Conservation (phyloP, 2,888 invertebrate species). For the Polia nebulosa region DNA sequence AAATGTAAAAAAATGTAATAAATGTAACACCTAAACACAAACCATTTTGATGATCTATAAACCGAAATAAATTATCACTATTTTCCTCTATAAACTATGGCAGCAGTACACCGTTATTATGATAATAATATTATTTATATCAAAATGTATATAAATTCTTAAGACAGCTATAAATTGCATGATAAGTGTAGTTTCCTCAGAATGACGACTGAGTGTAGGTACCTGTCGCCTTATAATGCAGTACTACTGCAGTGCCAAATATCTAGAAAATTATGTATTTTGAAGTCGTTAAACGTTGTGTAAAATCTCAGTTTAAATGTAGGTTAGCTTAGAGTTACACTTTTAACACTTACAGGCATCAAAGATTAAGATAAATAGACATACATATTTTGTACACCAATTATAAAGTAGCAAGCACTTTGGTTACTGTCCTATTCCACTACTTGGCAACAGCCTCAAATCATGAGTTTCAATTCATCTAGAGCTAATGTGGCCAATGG, state of each 20-base stretch:
- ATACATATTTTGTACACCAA: no score
- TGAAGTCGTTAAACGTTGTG: slow-evolving; percentile 15
- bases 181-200: slow-evolving; percentile 44
- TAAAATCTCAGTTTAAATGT: neutral
- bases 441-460: no score
- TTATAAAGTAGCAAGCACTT: no score
- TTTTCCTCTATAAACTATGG: slow-evolving; percentile 6
- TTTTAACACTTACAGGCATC: neutral
- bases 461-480: neutral
- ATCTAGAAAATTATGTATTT: neutral
- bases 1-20: no score
- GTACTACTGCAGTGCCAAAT: slow-evolving; percentile 29
- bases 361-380: no score
- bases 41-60: slow-evolving; percentile 5
- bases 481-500: neutral
- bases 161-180: slow-evolving; percentile 41
- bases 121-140: slow-evolving; percentile 20
- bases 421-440: neutral
- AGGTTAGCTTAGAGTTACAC: no score
- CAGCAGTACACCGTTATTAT: slow-evolving; percentile 8
- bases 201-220: slow-evolving; percentile 42
- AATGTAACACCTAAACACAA: neutral
- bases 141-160: slow-evolving; percentile 40
- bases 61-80: slow-evolving; percentile 15
- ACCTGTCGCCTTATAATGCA: slow-evolving; percentile 34